These are phyloP conservation scores for Elmis aenea DNA, from an alignment of 2,888 invertebrate genomes.

Conservation along the genomic window DNA sequence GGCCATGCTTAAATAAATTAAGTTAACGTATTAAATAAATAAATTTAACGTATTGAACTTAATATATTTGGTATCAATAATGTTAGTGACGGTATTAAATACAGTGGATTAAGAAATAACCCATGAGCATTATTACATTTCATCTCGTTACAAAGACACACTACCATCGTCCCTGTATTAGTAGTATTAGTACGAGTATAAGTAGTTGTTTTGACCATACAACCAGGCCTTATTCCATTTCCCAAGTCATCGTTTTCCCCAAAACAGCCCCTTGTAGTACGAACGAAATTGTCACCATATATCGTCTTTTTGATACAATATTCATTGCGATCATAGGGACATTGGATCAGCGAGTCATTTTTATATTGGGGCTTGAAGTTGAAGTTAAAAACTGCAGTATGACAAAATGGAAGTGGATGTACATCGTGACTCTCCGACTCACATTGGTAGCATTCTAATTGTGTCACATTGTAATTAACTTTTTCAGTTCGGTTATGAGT, in stretches of 20 bases:
- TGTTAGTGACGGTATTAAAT: no score
- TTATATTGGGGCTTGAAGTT: no score
- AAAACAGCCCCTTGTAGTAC: constrained; percentile 25
- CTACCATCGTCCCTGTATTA: no score
- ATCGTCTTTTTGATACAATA: constrained; percentile 25
- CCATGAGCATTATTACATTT: constrained; percentile 18
- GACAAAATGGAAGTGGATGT: constrained; percentile 20
- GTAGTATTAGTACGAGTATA: no score
- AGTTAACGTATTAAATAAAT: no score
- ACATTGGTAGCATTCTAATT: constrained; percentile 28
- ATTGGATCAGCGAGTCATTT: constrained; percentile 22
- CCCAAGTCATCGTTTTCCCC: constrained; percentile 18
- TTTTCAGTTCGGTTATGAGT: no score
- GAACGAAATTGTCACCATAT: constrained; percentile 2
- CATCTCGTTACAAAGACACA: constrained; percentile 21
- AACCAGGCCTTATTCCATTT: constrained; percentile 21
- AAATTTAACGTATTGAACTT: no score
- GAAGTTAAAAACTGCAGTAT: constrained; percentile 23
- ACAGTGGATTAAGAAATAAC: no score
- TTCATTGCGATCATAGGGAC: constrained; percentile 17
- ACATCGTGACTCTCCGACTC: constrained; percentile 16
- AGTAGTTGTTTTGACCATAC: constrained; percentile 15
- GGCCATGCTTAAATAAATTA: no score
- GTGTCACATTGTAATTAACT: no score
- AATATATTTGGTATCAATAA: no score